Base-by-base conservation (phyloP, 2,797 vertebrate species). In the Amblyopsis hoosieri region DNA sequence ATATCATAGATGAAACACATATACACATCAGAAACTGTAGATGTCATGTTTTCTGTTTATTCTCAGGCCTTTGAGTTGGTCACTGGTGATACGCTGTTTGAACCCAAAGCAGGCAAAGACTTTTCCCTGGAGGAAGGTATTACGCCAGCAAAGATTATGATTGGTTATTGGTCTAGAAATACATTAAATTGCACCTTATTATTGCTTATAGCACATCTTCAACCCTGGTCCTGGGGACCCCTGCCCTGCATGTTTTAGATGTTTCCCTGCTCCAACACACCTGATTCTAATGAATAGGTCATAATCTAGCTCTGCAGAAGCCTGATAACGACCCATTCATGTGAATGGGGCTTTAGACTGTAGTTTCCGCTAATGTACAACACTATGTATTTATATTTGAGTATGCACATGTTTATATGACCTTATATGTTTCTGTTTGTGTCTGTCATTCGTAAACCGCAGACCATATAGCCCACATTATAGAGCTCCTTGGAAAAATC, bases 401-500 rank as follows among this genome's bases (percentile, higher is more conserved):
- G 23, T 29, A 29, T 29, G 23, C 19, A 23, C 23, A 42, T 55
- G 55, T 13, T 13, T 47, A 13, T 47, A 9, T 11, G 8, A 9
- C 12, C 9, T 47, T 13, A 10, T 9, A 10, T 3, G 56, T 46
- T 14, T 46, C 6, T 12, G 15, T 61, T 8, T 31, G 45, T 58
- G 33, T 72, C 31, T 59, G 62, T 45, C 66, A 23, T 74, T 63
- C 29, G 10, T 72, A 64, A 15, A 47, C 66, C 37, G 67, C 76
- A 97, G 95, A 95, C 80, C 95, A 97, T 0, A 89, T 96, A 53
- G 93, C 92, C 68, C 84, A 91, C 67, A 94, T 96, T 64, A 90
- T 91, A 23, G 93, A 95, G 67, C 91, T 95, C 64, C 86, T 96
- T 17, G 94, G 94, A 57, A 93, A 87, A 82, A 94, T 97, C 59